phyloP scores from a whole-genome alignment of 2,113 vertebrate species.

The Antechinus flavipes region DNA sequence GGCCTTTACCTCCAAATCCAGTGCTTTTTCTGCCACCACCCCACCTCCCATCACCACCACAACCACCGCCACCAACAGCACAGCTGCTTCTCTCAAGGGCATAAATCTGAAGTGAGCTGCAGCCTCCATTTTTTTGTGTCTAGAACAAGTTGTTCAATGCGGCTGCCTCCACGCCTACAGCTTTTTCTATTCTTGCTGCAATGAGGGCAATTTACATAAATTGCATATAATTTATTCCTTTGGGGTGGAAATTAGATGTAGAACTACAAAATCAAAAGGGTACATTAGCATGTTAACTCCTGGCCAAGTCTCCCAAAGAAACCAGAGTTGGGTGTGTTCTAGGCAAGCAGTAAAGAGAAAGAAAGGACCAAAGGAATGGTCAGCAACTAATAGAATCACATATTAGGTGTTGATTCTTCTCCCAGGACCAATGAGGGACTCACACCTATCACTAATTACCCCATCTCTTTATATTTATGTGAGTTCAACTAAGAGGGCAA shows the following conservation, averaged over 20 bases:
- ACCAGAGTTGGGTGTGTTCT: neutral
- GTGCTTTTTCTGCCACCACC: neutral
- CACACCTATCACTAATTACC: neutral
- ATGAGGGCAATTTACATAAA: constrained; percentile 5
- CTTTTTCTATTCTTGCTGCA: constrained; percentile 5
- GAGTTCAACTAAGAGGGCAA: neutral
- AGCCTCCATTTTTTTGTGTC: neutral
- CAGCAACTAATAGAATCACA: neutral
- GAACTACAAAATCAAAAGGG: constrained; percentile 2
- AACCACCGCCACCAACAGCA: neutral
- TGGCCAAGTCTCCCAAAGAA: constrained; percentile 1
- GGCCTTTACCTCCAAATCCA: neutral
- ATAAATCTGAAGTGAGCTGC: neutral
- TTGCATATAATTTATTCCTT: constrained; percentile 6
- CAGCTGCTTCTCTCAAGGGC: neutral
- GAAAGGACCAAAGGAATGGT: neutral
- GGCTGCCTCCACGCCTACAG: constrained; percentile 1
- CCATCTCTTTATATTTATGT: neutral
- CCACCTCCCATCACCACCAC: neutral
- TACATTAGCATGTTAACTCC: constrained; percentile 5
- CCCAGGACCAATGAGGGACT: neutral
- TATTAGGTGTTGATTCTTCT: neutral
- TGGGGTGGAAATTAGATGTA: constrained; percentile 1
- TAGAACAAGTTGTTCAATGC: neutral
- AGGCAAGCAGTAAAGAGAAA: neutral